A percentile compares a stretch with the other conserved stretches of the same genome.
phyloP scores from a whole-genome alignment of 2,113 vertebrate genomes.

The Ictalurus furcatus region DNA sequence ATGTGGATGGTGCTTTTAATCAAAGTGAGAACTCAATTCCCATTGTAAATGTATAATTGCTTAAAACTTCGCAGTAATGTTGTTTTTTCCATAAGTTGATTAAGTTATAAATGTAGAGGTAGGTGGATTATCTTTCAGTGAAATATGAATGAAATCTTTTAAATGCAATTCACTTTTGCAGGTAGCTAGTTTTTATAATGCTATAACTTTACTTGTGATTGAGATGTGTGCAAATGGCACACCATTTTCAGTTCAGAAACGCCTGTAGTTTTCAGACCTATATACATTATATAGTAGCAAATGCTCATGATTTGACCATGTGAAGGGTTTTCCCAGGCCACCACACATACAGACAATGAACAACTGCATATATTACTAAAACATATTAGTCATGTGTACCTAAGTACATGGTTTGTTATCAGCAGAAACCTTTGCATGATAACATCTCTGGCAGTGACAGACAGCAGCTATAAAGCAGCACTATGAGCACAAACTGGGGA shows the following conservation, averaged over 20 bases:
- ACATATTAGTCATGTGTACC: constrained; percentile 6
- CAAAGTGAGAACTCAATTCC: not conserved
- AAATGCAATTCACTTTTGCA: not conserved
- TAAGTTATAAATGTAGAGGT: not conserved
- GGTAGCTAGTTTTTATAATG: not conserved
- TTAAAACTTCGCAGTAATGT: not conserved
- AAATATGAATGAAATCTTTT: not conserved
- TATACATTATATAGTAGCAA: not conserved
- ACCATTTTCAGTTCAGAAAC: not conserved
- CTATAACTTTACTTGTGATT: not conserved
- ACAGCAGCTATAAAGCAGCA: constrained; percentile 68
- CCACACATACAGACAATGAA: constrained; percentile 11
- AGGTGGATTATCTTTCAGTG: not conserved
- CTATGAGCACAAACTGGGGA: constrained; percentile 62
- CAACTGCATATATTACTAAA: not conserved
- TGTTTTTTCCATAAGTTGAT: not conserved
- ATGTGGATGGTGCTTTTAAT: not conserved
- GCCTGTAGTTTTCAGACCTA: not conserved
- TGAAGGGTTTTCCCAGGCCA: not conserved
- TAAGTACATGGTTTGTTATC: constrained; percentile 30
- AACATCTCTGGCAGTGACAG: constrained; percentile 69
- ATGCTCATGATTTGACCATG: not conserved
- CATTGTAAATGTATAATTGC: not conserved
- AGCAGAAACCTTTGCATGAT: constrained; percentile 45
- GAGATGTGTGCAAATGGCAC: not conserved